These are phyloP conservation scores for Virgularia gustaviana DNA, from an alignment of 92 coral and sea anemone species.

Conservation along the genomic window DNA sequence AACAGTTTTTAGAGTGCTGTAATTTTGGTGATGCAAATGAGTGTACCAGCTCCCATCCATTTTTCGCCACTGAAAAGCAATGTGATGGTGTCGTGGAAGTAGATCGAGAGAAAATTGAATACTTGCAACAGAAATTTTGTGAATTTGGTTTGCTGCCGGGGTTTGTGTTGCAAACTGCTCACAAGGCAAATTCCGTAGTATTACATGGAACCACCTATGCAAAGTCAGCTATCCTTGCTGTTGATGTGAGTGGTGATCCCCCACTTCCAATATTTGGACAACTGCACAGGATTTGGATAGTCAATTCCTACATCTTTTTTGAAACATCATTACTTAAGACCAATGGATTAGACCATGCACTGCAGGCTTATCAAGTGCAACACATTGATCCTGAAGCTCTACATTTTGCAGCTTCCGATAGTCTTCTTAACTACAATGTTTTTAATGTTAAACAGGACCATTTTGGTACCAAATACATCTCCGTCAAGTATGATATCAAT, in stretches of 20 bases:
- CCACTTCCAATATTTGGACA: conserved; percentile 11
- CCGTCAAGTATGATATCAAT: conserved; percentile 33
- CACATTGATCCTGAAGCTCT: not conserved
- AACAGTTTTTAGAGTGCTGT: conserved; percentile 32
- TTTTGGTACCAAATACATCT: conserved; percentile 17
- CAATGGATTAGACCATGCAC: conserved; percentile 6
- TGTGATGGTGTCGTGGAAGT: not conserved
- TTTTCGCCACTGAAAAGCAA: conserved; percentile 16
- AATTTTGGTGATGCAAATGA: conserved; percentile 37
- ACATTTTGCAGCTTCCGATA: not conserved
- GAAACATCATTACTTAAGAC: conserved; percentile 3
- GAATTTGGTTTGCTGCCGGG: conserved; percentile 31
- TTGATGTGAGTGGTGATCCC: conserved; percentile 17
- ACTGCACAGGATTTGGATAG: conserved; percentile 1
- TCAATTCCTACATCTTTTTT: conserved; percentile 7
- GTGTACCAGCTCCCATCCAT: conserved; percentile 20
- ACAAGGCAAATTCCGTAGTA: conserved; percentile 20
- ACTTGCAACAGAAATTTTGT: conserved; percentile 9
- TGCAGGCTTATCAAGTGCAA: conserved; percentile 25
- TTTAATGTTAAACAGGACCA: conserved; percentile 27
- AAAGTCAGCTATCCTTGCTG: conserved; percentile 13
- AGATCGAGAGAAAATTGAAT: conserved; percentile 2
- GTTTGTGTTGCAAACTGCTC: not conserved
- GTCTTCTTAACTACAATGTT: conserved; percentile 20
- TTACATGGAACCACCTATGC: conserved; percentile 18